Conservation (phyloP, 2,888 invertebrate species). For the Lasioglossum zephyrum region DNA sequence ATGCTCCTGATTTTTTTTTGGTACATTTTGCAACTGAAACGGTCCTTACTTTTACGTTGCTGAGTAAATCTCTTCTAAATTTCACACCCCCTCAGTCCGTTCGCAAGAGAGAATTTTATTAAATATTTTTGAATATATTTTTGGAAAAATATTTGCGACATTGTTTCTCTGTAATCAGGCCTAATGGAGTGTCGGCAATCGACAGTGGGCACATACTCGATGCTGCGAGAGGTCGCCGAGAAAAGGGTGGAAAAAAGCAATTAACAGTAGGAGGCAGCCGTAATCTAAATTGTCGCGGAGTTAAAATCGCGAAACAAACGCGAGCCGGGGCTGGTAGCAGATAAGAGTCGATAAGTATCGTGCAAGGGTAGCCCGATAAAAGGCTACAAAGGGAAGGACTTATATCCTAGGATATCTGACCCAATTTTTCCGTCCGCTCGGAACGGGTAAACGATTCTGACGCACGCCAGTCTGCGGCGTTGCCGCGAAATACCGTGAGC, state of each 20-base stretch:
- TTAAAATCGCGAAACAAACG: conserved; percentile 39
- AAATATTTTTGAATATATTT: too few relatives aligned
- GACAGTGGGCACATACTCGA: neutral
- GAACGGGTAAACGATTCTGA: conserved; percentile 70
- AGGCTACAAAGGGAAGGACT: conserved; percentile 48
- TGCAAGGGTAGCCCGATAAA: conserved; percentile 42
- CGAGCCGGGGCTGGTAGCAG: neutral
- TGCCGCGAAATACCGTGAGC: conserved; percentile 50
- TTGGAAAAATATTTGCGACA: neutral
- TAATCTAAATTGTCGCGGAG: conserved; percentile 42
- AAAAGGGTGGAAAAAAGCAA: neutral
- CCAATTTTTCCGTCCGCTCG: conserved; percentile 65
- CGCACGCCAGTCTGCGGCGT: conserved; percentile 70
- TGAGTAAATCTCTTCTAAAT: neutral
- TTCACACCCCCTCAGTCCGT: neutral
- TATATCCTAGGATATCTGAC: conserved; percentile 65
- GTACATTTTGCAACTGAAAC: neutral
- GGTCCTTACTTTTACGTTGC: too few relatives aligned
- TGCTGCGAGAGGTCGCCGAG: neutral
- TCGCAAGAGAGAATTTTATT: neutral
- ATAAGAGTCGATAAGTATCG: conserved; percentile 39
- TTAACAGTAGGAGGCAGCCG: neutral
- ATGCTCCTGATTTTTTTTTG: neutral
- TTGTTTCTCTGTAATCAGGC: neutral
- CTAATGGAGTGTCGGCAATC: neutral